phyloP scores from a whole-genome alignment of 2,888 invertebrate species.

The Agrotis clavis region DNA sequence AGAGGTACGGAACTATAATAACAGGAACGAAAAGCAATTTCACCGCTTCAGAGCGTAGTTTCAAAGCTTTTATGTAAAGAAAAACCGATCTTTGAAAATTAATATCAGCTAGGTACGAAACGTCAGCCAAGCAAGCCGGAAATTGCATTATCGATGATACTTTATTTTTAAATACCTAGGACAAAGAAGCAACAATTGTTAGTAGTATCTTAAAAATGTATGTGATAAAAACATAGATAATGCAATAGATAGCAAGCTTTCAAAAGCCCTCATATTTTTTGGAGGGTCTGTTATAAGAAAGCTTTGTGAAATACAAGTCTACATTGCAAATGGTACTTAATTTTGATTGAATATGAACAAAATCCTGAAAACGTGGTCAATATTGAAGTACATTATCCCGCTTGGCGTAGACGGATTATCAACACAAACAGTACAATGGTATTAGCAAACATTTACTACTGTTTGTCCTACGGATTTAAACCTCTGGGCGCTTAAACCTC shows the following conservation, averaged over 20 bases:
- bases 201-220: neutral
- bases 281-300: neutral
- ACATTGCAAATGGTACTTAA: neutral
- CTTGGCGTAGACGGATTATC: slow-evolving; percentile 11
- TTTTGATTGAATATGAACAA: slow-evolving; percentile 6
- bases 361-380: slow-evolving; percentile 7
- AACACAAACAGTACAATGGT: slow-evolving; percentile 12
- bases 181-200: neutral
- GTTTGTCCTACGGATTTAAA: slow-evolving; percentile 32
- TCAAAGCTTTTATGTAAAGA: too few species aligned
- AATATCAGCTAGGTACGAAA: too few species aligned
- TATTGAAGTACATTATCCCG: slow-evolving; percentile 6
- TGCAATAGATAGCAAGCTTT: too few species aligned
- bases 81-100: too few species aligned
- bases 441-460: slow-evolving; percentile 30
- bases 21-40: neutral
- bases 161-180: neutral
- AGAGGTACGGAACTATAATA: slow-evolving; percentile 3
- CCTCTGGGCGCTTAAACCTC: slow-evolving; percentile 10
- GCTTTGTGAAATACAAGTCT: neutral
- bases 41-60: neutral
- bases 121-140: too few species aligned
- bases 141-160: too few species aligned
- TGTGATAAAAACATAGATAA: neutral
- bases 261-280: neutral